Percentiles rank a stretch among this genome's conserved stretches.
phyloP scores from a whole-genome alignment of 2,113 vertebrate species.

The Petrocephalus zakoni region DNA sequence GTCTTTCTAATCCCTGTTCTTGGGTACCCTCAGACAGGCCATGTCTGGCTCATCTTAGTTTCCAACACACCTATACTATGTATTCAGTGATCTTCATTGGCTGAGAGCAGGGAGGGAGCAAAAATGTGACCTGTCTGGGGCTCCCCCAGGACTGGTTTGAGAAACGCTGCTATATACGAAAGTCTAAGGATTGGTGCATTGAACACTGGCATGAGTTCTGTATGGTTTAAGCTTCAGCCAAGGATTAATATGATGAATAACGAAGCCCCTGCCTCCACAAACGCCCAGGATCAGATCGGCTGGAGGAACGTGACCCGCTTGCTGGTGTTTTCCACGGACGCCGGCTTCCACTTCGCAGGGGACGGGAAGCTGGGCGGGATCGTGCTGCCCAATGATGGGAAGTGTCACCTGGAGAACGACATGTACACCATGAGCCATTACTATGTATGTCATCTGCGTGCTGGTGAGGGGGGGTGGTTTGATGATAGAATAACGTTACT shows the following conservation, averaged over 20 bases:
- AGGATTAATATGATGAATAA: not conserved
- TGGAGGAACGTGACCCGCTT: conserved; percentile 96
- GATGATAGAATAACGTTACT: not conserved
- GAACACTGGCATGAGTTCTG: not conserved
- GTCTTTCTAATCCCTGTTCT: too few relatives aligned
- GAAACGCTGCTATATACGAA: too few relatives aligned
- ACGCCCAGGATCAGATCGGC: conserved; percentile 78
- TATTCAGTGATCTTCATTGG: too few relatives aligned
- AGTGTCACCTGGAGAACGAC: conserved; percentile 84
- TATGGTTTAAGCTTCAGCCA: not conserved
- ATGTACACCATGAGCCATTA: conserved; percentile 98
- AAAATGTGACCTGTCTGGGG: too few relatives aligned
- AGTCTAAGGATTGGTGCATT: not conserved
- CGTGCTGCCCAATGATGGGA: conserved; percentile 93
- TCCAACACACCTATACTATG: too few relatives aligned
- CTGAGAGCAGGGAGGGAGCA: too few relatives aligned
- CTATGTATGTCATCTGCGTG: conserved; percentile 68
- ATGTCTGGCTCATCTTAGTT: too few relatives aligned
- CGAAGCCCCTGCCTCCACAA: not conserved
- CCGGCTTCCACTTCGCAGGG: conserved; percentile 96
- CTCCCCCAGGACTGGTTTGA: too few relatives aligned
- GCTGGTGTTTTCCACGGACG: conserved; percentile 94
- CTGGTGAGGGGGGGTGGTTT: not conserved
- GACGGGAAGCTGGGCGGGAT: conserved; percentile 97
- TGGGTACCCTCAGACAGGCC: too few relatives aligned